phyloP scores from a whole-genome alignment of 2,888 invertebrate genomes.

The Eledona agricola region DNA sequence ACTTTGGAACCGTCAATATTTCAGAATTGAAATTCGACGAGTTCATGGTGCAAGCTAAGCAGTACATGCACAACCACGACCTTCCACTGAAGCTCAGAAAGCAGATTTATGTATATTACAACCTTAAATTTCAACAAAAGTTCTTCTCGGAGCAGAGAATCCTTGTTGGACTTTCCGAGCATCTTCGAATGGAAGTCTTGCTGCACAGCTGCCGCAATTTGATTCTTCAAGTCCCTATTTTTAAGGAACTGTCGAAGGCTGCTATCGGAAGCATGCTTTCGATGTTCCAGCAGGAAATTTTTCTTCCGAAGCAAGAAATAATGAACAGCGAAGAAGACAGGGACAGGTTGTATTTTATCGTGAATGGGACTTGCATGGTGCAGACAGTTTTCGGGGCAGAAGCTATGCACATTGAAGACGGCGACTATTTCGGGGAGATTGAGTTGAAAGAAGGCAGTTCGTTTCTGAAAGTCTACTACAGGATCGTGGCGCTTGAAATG shows the following conservation, averaged over 20 bases:
- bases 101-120: conserved; percentile 9
- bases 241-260: conserved; percentile 3
- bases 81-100: neutral
- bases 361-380: conserved; percentile 2
- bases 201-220: conserved; percentile 3
- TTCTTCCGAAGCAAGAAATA: neutral
- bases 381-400: neutral
- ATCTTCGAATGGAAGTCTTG: conserved; percentile 9
- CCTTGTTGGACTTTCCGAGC: neutral
- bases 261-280: conserved; percentile 2
- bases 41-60: neutral
- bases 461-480: too few relatives aligned
- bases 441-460: too few relatives aligned
- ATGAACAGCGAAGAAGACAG: neutral
- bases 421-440: conserved; percentile 5
- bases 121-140: conserved; percentile 4
- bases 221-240: neutral
- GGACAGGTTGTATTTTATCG: conserved; percentile 1
- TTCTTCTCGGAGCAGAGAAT: conserved; percentile 10
- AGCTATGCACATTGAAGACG: conserved; percentile 12
- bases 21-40: conserved; percentile 5
- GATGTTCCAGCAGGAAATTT: conserved; percentile 8
- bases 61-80: neutral
- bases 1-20: neutral
- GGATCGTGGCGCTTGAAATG: too few relatives aligned